Conservation (phyloP, 2,888 invertebrate species). For the Eremobia ochroleuca region DNA sequence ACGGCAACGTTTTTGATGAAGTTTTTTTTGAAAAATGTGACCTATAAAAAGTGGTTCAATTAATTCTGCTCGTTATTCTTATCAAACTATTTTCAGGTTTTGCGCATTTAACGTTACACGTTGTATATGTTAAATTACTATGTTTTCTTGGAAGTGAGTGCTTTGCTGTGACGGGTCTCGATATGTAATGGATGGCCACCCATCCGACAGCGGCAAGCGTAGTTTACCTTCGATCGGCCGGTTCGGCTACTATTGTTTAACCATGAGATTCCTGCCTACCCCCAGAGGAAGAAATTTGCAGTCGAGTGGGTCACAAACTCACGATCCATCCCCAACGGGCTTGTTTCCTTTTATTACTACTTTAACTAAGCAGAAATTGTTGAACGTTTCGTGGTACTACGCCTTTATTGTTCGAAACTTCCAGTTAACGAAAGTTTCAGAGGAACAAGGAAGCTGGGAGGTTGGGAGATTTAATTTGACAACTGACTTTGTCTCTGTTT, state of each 20-base stretch:
- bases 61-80: too few species aligned
- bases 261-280: background rate
- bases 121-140: too few species aligned
- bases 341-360: slow-evolving; percentile 30
- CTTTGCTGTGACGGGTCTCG: too few species aligned
- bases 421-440: slow-evolving; percentile 1
- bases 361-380: slow-evolving; percentile 24
- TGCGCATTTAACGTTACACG: too few species aligned
- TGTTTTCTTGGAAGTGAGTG: too few species aligned
- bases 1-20: too few species aligned
- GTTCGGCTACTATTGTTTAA: background rate
- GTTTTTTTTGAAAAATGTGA: too few species aligned
- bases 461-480: background rate
- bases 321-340: background rate
- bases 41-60: too few species aligned
- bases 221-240: too few species aligned
- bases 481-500: background rate
- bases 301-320: background rate
- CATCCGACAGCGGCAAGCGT: too few species aligned
- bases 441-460: background rate
- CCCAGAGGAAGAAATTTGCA: background rate
- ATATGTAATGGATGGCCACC: too few species aligned
- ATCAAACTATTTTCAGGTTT: too few species aligned
- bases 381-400: slow-evolving; percentile 11
- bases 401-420: slow-evolving; percentile 28